These are phyloP conservation scores for Dicerorhinus sumatrensis DNA, from an alignment of 2,113 vertebrate genomes.

Conservation along the genomic window DNA sequence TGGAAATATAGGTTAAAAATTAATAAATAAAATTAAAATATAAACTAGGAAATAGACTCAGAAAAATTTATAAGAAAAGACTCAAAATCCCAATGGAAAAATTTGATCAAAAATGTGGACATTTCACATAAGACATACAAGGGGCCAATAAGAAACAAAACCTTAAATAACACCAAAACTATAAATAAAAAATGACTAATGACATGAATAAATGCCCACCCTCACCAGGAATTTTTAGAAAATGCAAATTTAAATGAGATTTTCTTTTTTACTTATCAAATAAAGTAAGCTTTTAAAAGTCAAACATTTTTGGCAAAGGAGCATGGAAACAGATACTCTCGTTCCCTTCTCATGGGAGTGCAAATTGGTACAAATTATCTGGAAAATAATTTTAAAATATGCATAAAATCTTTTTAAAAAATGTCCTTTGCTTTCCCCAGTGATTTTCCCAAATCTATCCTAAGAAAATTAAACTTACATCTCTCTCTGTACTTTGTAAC, in stretches of 20 bases:
- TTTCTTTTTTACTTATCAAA: conserved; percentile 53
- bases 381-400: conserved; percentile 44
- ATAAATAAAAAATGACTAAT: conserved; percentile 7
- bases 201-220: neutral
- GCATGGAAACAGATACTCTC: neutral
- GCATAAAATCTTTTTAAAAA: conserved; percentile 38
- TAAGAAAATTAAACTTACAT: conserved; percentile 60
- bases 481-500: conserved; percentile 50
- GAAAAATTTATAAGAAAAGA: neutral
- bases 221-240: conserved; percentile 26
- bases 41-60: neutral
- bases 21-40: neutral
- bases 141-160: neutral
- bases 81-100: neutral
- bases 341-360: neutral
- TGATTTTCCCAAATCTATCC: conserved; percentile 19
- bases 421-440: neutral
- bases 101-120: neutral
- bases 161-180: neutral
- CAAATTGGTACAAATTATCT: conserved; percentile 46
- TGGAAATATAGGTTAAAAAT: conserved; percentile 21
- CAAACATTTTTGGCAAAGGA: neutral
- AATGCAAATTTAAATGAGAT: conserved; percentile 42
- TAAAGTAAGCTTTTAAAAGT: conserved; percentile 20
- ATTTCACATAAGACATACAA: neutral